These are phyloP conservation scores for Copsychus sechellarum DNA, from an alignment of 2,113 vertebrate genomes.

Conservation along the genomic window DNA sequence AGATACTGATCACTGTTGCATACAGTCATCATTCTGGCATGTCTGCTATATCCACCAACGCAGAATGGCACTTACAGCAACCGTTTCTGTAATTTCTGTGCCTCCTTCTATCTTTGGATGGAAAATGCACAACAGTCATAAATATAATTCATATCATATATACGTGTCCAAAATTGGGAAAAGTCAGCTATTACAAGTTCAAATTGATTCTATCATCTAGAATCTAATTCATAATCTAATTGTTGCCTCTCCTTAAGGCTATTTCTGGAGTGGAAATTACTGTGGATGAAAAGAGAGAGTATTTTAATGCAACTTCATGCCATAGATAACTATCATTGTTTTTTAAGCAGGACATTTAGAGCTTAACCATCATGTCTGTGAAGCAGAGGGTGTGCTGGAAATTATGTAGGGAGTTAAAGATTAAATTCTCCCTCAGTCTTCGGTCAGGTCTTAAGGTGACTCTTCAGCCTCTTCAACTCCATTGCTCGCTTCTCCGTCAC, in stretches of 20 bases:
- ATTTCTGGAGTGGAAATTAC: constrained; percentile 50
- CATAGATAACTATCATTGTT: constrained; percentile 42
- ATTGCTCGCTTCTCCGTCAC: background rate
- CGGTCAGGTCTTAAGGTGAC: background rate
- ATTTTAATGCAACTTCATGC: constrained; percentile 52
- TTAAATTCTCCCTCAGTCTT: background rate
- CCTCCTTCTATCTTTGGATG: constrained; percentile 26
- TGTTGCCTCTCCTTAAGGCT: constrained; percentile 22
- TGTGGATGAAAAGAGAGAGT: constrained; percentile 49
- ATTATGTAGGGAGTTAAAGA: background rate
- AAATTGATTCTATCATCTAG: constrained; percentile 46
- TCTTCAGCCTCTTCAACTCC: background rate
- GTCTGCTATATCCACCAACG: background rate
- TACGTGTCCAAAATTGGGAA: constrained; percentile 4
- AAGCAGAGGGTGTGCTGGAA: background rate
- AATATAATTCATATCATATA: constrained; percentile 33
- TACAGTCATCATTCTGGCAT: background rate
- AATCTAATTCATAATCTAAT: constrained; percentile 56
- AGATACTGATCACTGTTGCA: background rate
- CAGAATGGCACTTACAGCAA: background rate
- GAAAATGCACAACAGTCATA: constrained; percentile 38
- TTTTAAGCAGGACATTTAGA: constrained; percentile 49
- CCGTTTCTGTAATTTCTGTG: constrained; percentile 38
- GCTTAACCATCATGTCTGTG: background rate
- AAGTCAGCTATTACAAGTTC: constrained; percentile 27